Evolutionary conservation across 2,797 vertebrate genomes (phyloP), one percentile per base, ranked within the genome.

Genomic region (Esox lucius): DNA sequence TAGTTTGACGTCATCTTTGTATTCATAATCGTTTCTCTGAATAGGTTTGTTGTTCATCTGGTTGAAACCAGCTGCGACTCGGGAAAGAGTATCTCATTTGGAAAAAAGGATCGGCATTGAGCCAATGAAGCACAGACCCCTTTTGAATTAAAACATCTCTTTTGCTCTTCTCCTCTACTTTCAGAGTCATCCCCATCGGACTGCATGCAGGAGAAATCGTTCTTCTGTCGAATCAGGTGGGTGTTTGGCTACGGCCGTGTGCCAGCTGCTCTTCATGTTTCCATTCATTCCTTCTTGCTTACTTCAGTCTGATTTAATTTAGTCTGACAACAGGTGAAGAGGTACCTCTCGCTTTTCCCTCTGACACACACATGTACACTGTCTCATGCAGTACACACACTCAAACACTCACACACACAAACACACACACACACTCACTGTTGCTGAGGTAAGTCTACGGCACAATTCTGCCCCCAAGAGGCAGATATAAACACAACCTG

Each of bases 191-290:
- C 92, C 1, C 89, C 90, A 0, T 84, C 92, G n/a, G 94, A 95
- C 66, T 95, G 94, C 89, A 92, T 95, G 89, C 96, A 96, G 87
- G 97, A 98, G 88, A 99, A 99, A 75, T 97, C 97, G 26, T 99
- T 99, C 89, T 99, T 98, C 87, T 99, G 98, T 81, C 97, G 96
- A 5, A 95, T 99, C 90, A 96, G 97, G 97, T 98, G 85, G 91
- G 94, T 68, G 53, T 75, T 9, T 71, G 49, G 17, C 7, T 71
- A 48, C 76, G 24, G 64, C 35, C 53, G 17, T 62, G 17, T 15
- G 46, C 71, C 74, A 76, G 72, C 80, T 75, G 75, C 48, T 80
- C 68, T 62, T 48, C 48, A 80, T 86, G 83, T 71, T 71, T 90
- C 72, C 26, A 70, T 80, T 78, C n/a, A 56, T 22, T 56, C 19